Evolutionary conservation across 1,140 invertebrate genomes (phyloP).

Genomic region (Physella acuta): DNA sequence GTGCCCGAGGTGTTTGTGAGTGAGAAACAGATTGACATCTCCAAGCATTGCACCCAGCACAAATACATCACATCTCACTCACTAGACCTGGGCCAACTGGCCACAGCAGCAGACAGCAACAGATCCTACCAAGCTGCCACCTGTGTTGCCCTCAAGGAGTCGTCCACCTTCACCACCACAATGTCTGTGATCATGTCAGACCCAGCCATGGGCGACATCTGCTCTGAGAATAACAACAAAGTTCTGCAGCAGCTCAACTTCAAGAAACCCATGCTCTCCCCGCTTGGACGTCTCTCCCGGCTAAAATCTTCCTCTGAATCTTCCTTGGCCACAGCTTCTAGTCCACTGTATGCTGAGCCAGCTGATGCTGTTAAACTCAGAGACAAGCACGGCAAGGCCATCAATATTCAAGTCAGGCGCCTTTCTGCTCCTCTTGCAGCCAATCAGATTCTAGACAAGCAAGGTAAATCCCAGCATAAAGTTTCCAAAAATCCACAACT

Average conservation of each 20-base stretch:
- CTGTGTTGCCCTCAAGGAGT: too few relatives aligned
- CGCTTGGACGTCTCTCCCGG: conserved; percentile 26
- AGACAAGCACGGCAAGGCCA: conserved; percentile 20
- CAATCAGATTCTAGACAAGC: background rate
- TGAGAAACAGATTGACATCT: conserved; percentile 3
- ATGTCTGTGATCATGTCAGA: conserved; percentile 13
- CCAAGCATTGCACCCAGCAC: too few relatives aligned
- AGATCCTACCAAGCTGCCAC: too few relatives aligned
- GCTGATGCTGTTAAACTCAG: conserved; percentile 73
- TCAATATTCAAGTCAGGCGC: conserved; percentile 23
- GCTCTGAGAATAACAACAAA: background rate
- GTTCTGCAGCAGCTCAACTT: background rate
- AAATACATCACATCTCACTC: too few relatives aligned
- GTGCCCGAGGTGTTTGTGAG: background rate
- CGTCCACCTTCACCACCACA: conserved; percentile 19
- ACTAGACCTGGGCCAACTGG: too few relatives aligned
- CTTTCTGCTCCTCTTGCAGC: conserved; percentile 28
- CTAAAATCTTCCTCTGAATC: conserved; percentile 41
- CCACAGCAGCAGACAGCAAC: too few relatives aligned
- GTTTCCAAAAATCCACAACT: conserved; percentile 28
- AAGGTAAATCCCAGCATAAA: background rate
- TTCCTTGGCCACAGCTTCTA: conserved; percentile 56
- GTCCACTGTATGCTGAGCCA: conserved; percentile 89
- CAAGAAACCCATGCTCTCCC: conserved; percentile 1
- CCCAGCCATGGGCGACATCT: background rate